These are phyloP conservation scores for Nysson spinosus DNA, from an alignment of 2,888 invertebrate species.

Conservation along the genomic window DNA sequence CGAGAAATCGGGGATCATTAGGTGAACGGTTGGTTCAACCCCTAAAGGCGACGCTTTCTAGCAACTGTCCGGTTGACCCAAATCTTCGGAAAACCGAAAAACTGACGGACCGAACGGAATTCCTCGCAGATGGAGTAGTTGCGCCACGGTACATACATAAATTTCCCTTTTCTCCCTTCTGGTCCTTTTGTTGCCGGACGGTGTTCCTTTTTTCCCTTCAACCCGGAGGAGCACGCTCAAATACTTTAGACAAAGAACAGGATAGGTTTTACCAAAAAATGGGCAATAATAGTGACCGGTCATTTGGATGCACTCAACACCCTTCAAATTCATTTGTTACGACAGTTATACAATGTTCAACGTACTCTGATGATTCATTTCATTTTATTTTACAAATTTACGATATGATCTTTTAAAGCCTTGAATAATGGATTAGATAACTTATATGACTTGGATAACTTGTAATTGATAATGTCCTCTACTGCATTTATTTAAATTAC, in stretches of 20 bases:
- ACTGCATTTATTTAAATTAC: too few species aligned
- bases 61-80: conserved; percentile 66
- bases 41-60: conserved; percentile 51
- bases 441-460: too few species aligned
- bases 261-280: conserved; percentile 17
- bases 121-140: conserved; percentile 68
- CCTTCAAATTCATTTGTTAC: not conserved
- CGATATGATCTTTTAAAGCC: too few species aligned
- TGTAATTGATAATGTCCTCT: too few species aligned
- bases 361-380: too few species aligned
- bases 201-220: conserved; percentile 26
- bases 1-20: conserved; percentile 70
- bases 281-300: conserved; percentile 18
- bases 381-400: too few species aligned
- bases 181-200: conserved; percentile 52
- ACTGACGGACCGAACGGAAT: conserved; percentile 60
- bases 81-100: conserved; percentile 61
- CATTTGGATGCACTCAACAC: not conserved
- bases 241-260: conserved; percentile 48
- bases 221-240: conserved; percentile 28
- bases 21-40: conserved; percentile 57
- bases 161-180: conserved; percentile 62
- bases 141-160: conserved; percentile 63
- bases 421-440: too few species aligned
- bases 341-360: too few species aligned